Conservation (phyloP, 2,797 vertebrate genomes). For the Myotis planiceps region DNA sequence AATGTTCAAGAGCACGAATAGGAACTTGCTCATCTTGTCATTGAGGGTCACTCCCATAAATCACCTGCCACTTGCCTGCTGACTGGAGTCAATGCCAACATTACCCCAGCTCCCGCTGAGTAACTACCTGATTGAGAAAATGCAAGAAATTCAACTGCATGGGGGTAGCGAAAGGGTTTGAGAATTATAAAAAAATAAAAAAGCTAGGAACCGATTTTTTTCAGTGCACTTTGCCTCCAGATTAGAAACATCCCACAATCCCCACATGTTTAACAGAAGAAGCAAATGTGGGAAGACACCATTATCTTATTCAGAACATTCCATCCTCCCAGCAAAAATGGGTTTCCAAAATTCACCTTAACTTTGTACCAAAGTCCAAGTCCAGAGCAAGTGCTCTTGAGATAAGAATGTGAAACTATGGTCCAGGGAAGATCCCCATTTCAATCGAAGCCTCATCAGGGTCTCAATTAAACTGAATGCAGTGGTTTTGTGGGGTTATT, state of each 20-base stretch:
- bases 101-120: neutral
- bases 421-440: neutral
- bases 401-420: neutral
- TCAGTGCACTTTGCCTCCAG: neutral
- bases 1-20: neutral
- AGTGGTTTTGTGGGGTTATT: neutral
- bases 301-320: neutral
- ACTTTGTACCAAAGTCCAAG: neutral
- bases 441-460: neutral
- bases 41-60: neutral
- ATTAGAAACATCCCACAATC: neutral
- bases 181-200: neutral
- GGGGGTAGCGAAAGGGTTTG: neutral
- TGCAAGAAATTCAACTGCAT: neutral
- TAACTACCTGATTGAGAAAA: neutral
- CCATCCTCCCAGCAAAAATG: neutral
- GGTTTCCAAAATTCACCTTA: neutral
- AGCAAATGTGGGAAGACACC: neutral
- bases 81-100: neutral
- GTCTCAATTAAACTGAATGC: neutral
- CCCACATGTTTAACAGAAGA: neutral
- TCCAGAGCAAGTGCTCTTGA: neutral
- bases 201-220: neutral
- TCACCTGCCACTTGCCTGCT: neutral
- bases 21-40: neutral